Conservation (phyloP, 2,888 invertebrate species). For the Allophyes oxyacanthae region DNA sequence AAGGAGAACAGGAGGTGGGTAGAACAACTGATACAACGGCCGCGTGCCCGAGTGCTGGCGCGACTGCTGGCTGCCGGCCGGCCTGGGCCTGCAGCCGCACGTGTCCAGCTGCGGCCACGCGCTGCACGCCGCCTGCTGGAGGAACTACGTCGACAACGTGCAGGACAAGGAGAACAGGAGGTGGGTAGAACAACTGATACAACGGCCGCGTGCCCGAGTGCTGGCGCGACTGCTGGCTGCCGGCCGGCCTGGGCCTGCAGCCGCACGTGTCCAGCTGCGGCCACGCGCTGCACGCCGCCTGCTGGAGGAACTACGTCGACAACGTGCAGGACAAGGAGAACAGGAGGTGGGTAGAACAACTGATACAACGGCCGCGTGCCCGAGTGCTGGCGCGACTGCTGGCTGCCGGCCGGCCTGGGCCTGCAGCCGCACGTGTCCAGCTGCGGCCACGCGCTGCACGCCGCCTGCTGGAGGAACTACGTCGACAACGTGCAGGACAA, state of each 20-base stretch:
- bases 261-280: slow-evolving; percentile 98
- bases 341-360: slow-evolving; percentile 84
- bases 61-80: slow-evolving; percentile 86
- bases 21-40: too few species aligned
- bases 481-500: slow-evolving; percentile 96
- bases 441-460: slow-evolving; percentile 99
- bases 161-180: slow-evolving; percentile 95
- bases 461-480: slow-evolving; percentile 97
- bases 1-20: slow-evolving; percentile 93
- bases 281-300: slow-evolving; percentile 98
- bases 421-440: slow-evolving; percentile 96
- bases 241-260: slow-evolving; percentile 91
- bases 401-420: slow-evolving; percentile 90
- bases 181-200: slow-evolving; percentile 56
- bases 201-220: slow-evolving; percentile 18
- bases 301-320: slow-evolving; percentile 98
- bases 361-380: slow-evolving; percentile 2
- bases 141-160: slow-evolving; percentile 97
- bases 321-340: slow-evolving; percentile 96
- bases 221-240: slow-evolving; percentile 79
- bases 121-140: slow-evolving; percentile 98
- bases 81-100: slow-evolving; percentile 93
- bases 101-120: slow-evolving; percentile 99
- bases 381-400: slow-evolving; percentile 64
- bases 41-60: slow-evolving; percentile 48